Base-by-base conservation (phyloP, 2,797 vertebrate species). In the Neosilurus hyrtlii region DNA sequence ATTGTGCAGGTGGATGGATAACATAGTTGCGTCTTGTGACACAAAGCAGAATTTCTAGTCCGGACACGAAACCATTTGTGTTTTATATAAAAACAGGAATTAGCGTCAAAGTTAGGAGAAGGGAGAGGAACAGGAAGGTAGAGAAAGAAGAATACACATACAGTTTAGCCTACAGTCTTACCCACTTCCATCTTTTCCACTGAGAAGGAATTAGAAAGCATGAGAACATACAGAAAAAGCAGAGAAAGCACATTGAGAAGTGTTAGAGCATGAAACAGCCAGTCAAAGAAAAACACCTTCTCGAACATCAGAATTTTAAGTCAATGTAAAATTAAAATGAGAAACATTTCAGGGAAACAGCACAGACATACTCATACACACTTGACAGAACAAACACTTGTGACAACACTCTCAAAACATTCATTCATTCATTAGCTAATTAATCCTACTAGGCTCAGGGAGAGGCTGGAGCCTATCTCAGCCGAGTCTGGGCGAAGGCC, bases 161-260 rank as follows among this genome's bases (percentile, higher is more conserved):
- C 73, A 30, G 82, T 84, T 80, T 63, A 86, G 88, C 91, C 84
- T 80, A 63, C 85, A 52, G 86, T 90, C 95, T 95, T 95, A 95
- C 94, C 95, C 85, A 94, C 91, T 91, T 94, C 90, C 95, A 95
- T 95, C 92, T 82, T 94, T 84, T 93, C 91, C 89, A 93, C 95
- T 95, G 91, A 88, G 89, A 87, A 84, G 86, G 90, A 89, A 91
- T 87, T 85, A 90, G 86, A 88, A 91, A 83, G 86, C 77, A 86
- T 37, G 79, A 76, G 56, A 86, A 87, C 62, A 82, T 59, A 72
- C 71, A 84, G 71, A 80, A 57, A 80, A 80, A 77, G 85, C 76
- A 77, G 83, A 82, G 52, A 79, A 85, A 66, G 82, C 52, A 87
- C 71, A 83, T 68, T 83, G 67, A 71, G 70, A 86, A 51, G 51